phyloP scores from a whole-genome alignment of 2,797 vertebrate species.

The Syngnathus rostellatus region DNA sequence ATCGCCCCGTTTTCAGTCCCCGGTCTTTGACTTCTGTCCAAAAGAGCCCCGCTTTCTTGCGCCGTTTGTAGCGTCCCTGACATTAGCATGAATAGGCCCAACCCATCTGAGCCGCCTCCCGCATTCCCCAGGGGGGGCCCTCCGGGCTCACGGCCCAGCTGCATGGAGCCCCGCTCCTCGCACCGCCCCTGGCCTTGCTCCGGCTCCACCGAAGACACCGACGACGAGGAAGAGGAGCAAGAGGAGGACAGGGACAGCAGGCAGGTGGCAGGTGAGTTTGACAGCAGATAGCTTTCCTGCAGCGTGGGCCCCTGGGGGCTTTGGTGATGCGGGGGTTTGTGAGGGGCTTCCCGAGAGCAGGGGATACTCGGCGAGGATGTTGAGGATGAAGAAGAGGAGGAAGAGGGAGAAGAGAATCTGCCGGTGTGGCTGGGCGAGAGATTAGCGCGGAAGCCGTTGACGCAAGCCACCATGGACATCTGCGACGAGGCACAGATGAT shows the following conservation, averaged over 20 bases:
- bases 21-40: constrained; percentile 64
- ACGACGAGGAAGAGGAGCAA: constrained; percentile 66
- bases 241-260: constrained; percentile 75
- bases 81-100: constrained; percentile 71
- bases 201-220: constrained; percentile 69
- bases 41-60: constrained; percentile 55
- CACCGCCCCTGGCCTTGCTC: constrained; percentile 69
- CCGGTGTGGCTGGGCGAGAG: constrained; percentile 67
- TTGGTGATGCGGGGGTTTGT: constrained; percentile 53
- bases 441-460: constrained; percentile 80
- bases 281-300: constrained; percentile 73
- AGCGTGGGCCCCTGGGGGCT: constrained; percentile 64
- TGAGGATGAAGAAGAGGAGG: constrained; percentile 57
- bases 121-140: constrained; percentile 45
- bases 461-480: constrained; percentile 80
- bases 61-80: constrained; percentile 55
- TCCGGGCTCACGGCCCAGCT: constrained; percentile 57
- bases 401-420: constrained; percentile 58
- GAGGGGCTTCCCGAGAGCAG: constrained; percentile 52
- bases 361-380: constrained; percentile 54
- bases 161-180: constrained; percentile 77
- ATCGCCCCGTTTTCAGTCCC: constrained; percentile 56
- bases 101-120: constrained; percentile 63
- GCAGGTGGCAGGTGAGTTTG: constrained; percentile 72
- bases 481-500: constrained; percentile 84